A percentile compares a stretch with the other conserved stretches of the same genome.
Conservation (phyloP, 1,140 invertebrate species). For the Drosophila melanica region DNA sequence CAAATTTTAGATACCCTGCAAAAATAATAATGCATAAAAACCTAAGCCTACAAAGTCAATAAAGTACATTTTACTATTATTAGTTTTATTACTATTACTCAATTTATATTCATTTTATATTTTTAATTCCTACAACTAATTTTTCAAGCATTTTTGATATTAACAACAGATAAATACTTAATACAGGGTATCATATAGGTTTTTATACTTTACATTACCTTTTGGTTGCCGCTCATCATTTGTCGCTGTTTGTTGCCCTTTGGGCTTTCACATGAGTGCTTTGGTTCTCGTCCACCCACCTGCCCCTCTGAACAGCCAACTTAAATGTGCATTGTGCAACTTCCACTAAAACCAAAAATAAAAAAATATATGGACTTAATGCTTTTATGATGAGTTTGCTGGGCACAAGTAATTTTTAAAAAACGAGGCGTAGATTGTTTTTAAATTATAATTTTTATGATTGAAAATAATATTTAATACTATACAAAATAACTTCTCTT, state of each 20-base stretch:
- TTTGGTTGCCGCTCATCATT: slow-evolving; percentile 57
- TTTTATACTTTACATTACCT: slow-evolving; percentile 10
- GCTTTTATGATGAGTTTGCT: slow-evolving; percentile 66
- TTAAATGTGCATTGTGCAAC: slow-evolving; percentile 49
- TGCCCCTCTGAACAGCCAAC: background rate
- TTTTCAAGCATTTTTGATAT: no score
- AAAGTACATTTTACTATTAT: no score
- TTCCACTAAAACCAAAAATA: slow-evolving; percentile 33
- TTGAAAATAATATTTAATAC: background rate
- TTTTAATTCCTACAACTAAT: no score
- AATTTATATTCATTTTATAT: no score
- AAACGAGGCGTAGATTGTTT: slow-evolving; percentile 5
- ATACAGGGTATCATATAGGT: slow-evolving; percentile 20
- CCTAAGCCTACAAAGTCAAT: no score
- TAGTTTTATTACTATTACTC: no score
- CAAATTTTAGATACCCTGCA: slow-evolving; percentile 6
- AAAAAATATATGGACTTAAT: slow-evolving; percentile 54
- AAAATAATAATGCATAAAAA: no score
- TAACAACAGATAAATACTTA: no score
- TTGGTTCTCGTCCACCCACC: background rate
- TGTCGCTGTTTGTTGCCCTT: slow-evolving; percentile 50
- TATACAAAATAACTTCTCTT: background rate
- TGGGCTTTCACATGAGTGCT: slow-evolving; percentile 42
- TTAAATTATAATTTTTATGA: background rate
- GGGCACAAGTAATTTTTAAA: slow-evolving; percentile 29